phyloP scores from a whole-genome alignment of 2,888 invertebrate genomes.

The Microctonus brassicae region DNA sequence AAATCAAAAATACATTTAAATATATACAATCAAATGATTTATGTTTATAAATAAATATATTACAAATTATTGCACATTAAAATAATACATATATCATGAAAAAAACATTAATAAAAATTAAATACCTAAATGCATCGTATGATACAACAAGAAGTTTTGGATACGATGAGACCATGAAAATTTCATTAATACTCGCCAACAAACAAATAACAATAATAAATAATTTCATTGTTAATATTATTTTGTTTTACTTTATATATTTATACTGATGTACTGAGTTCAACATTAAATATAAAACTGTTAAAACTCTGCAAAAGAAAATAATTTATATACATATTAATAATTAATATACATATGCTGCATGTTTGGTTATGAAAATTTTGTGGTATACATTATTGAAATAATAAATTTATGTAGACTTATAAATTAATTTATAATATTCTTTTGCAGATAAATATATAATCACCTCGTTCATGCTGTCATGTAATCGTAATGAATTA shows the following conservation, averaged over 20 bases:
- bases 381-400: too few relatives aligned
- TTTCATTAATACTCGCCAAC: slow-evolving; percentile 2
- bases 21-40: too few relatives aligned
- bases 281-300: not conserved
- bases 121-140: slow-evolving; percentile 77
- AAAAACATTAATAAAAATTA: not conserved
- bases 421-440: too few relatives aligned
- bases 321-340: too few relatives aligned
- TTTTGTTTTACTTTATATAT: not conserved
- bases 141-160: slow-evolving; percentile 76
- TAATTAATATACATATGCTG: too few relatives aligned
- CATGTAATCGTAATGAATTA: too few relatives aligned
- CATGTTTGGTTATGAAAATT: too few relatives aligned
- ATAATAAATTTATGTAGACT: too few relatives aligned
- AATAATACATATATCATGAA: not conserved
- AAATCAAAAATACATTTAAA: slow-evolving; percentile 26
- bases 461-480: too few relatives aligned
- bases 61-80: slow-evolving; percentile 5
- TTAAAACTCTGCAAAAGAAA: not conserved
- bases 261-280: not conserved
- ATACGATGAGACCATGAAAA: slow-evolving; percentile 58
- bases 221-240: not conserved
- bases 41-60: not conserved
- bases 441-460: too few relatives aligned
- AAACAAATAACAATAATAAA: not conserved